A percentile compares a stretch with the other conserved stretches of the same genome.
Evolutionary conservation across 1,140 invertebrate genomes (phyloP).

Genomic region (Leptopilina boulardi): DNA sequence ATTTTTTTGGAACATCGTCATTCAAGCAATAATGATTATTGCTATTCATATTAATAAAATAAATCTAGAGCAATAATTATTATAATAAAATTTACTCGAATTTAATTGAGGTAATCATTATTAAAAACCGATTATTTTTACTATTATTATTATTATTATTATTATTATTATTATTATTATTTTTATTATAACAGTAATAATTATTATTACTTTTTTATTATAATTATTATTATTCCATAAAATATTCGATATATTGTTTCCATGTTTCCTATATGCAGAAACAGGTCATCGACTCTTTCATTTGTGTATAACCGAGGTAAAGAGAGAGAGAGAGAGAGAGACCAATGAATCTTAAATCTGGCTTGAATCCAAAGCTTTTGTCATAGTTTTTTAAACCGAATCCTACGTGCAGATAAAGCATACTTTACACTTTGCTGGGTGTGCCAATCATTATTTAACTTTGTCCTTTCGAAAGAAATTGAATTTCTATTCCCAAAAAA

Average conservation of each 20-base stretch:
- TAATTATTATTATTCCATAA: too few relatives aligned
- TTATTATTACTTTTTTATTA: too few relatives aligned
- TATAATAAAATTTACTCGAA: too few relatives aligned
- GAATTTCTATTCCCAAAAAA: background rate
- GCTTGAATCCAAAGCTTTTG: background rate
- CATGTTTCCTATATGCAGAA: slow-evolving; percentile 3
- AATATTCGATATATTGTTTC: background rate
- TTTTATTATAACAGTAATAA: too few relatives aligned
- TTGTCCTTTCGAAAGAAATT: background rate
- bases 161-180: too few relatives aligned
- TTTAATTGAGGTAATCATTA: too few relatives aligned
- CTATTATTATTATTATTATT: too few relatives aligned
- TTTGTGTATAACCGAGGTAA: background rate
- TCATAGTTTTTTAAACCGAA: slow-evolving; percentile 1
- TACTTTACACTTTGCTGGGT: background rate
- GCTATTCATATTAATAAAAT: too few relatives aligned
- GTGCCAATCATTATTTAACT: slow-evolving; percentile 19
- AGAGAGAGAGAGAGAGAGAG: background rate
- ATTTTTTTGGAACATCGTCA: too few relatives aligned
- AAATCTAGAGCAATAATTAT: too few relatives aligned
- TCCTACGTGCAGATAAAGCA: background rate
- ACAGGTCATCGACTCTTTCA: slow-evolving; percentile 24
- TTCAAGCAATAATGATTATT: too few relatives aligned
- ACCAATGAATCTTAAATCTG: background rate
- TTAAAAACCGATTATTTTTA: too few relatives aligned